Base-by-base conservation (phyloP, 2,888 invertebrate genomes). In the Hyles lineata region DNA sequence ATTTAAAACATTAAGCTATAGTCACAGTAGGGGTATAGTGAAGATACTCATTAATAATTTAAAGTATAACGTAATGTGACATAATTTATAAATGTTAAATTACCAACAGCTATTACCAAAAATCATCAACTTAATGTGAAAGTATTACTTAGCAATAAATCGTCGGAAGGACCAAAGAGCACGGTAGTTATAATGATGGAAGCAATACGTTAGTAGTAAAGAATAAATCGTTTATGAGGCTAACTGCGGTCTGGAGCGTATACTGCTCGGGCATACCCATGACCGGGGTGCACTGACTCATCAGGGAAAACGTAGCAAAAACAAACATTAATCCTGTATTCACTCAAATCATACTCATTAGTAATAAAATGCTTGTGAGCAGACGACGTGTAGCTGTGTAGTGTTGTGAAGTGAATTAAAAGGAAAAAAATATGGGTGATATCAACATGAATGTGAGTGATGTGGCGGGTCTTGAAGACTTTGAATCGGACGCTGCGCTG, bases 251-350 rank as follows among this genome's bases (percentile, higher is more conserved):
- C 74, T 76, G 74, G 55, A 74, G 50, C 67, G 76, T 80, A 78
- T 87, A 88, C 83, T 74, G 77, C 76, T 80, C 81, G 82, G 83
- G 81, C 80, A 82, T 84, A 85, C 85, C 87, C 86, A 86, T 85
- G 82, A 80, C 83, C 78, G 78, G 79, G 77, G 78, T 78, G 79
- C 79, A 85, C 83, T 90, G 89, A 92, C 82, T 92, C 93, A 93
- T 89, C 86, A 88, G 87, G 90, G 90, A 88, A 90, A 87, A 86
- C 78, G 81, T 80, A 83, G 77, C 83, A 85, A 84, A 83, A 86
- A 85, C 85, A 85, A 82, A 78, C 80, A 80, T 82, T 83, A 69
- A 76, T 77, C 71, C 75, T 75, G 76, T 75, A 76, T 80, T 79
- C 77, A 77, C 79, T 83, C 80, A 82, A 80, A 82, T 85, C 81